Percentiles rank a stretch among this genome's conserved stretches.
These are phyloP conservation scores for Narcine bancroftii DNA, from an alignment of 2,113 vertebrate species.

Conservation along the genomic window DNA sequence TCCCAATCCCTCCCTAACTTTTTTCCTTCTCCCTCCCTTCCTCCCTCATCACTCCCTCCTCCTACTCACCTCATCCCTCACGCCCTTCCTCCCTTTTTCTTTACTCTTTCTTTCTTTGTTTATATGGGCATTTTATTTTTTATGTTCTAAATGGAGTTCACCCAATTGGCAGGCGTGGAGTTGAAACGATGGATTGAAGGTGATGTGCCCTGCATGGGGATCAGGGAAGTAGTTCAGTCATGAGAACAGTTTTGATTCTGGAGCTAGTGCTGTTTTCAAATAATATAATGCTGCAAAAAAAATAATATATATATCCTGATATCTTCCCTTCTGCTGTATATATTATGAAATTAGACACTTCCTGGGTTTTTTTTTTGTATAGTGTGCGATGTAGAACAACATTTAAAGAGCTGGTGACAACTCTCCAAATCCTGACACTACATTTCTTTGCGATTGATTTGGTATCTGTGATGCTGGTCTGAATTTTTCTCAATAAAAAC, in stretches of 20 bases:
- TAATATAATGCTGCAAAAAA: constrained; percentile 21
- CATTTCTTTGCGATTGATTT: neutral
- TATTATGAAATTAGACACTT: neutral
- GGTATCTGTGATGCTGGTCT: neutral
- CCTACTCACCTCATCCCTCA: too few species aligned
- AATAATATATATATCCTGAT: neutral
- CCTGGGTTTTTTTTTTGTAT: constrained; percentile 18
- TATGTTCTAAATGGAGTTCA: constrained; percentile 6
- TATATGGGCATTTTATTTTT: constrained; percentile 10
- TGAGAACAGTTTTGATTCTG: neutral
- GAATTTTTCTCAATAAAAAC: constrained; percentile 23
- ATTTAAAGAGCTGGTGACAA: constrained; percentile 11
- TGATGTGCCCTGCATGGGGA: neutral
- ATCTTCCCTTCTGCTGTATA: constrained; percentile 8
- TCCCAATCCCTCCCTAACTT: too few species aligned
- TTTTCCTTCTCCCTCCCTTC: too few species aligned
- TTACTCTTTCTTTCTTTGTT: neutral
- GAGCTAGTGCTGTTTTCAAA: neutral
- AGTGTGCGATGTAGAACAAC: neutral
- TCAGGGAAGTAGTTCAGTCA: neutral
- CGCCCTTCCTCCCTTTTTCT: too few species aligned
- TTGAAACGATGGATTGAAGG: neutral
- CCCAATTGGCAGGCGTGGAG: neutral
- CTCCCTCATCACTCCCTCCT: too few species aligned
- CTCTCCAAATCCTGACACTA: neutral